phyloP scores from a whole-genome alignment of 1,140 invertebrate genomes.

The Eulimnadia texana region DNA sequence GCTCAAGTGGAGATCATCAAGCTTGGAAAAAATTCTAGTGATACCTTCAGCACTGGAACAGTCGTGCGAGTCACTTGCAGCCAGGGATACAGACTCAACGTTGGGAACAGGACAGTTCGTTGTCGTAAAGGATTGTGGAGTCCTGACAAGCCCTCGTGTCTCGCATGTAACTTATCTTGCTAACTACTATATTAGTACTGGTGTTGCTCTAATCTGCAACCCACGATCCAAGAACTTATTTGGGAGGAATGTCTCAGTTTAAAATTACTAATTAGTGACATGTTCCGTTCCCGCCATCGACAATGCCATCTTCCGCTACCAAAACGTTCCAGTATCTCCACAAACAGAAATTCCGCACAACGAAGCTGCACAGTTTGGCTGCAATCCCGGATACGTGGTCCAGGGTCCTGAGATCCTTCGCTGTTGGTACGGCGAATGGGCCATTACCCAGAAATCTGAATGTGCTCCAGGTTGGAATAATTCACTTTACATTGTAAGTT shows the following conservation, averaged over 20 bases:
- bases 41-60: slow-evolving; percentile 37
- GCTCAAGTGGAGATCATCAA: slow-evolving; percentile 48
- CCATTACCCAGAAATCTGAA: slow-evolving; percentile 49
- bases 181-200: slow-evolving; percentile 8
- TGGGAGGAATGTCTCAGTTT: not conserved
- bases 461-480: slow-evolving; percentile 46
- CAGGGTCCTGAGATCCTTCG: slow-evolving; percentile 50
- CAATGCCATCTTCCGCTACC: slow-evolving; percentile 42
- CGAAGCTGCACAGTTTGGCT: slow-evolving; percentile 46
- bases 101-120: slow-evolving; percentile 55
- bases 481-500: not conserved
- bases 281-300: slow-evolving; percentile 40
- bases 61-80: slow-evolving; percentile 53
- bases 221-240: not conserved
- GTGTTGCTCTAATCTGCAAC: not conserved
- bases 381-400: slow-evolving; percentile 47
- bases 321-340: slow-evolving; percentile 31
- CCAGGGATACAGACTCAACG: slow-evolving; percentile 54
- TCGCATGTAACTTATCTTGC: slow-evolving; percentile 44
- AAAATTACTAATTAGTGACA: not conserved
- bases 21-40: slow-evolving; percentile 25
- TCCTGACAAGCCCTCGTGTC: slow-evolving; percentile 56
- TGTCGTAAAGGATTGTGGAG: slow-evolving; percentile 66
- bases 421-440: slow-evolving; percentile 66
- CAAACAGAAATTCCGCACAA: slow-evolving; percentile 42